Percentiles rank a stretch among this genome's conserved stretches.
Evolutionary conservation across 2,113 vertebrate genomes (phyloP).

Genomic region (Lates calcarifer): DNA sequence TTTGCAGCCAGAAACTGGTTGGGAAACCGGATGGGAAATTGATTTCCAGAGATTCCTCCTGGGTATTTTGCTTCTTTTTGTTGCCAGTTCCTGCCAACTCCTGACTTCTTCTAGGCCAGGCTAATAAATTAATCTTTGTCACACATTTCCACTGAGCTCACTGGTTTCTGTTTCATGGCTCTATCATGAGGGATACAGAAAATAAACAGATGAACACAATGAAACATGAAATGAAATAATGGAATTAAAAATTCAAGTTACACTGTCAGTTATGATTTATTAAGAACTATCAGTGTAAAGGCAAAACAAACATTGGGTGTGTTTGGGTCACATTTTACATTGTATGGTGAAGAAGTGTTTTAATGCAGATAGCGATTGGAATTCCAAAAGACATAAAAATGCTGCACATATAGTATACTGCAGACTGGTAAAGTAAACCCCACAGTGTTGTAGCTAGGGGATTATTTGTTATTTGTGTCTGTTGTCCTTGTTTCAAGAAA

Average conservation of each 20-base stretch:
- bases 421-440: neutral
- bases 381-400: neutral
- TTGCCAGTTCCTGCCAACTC: conserved; percentile 23
- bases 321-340: neutral
- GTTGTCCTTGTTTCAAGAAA: neutral
- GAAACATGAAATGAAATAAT: too few relatives aligned
- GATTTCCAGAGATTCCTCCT: conserved; percentile 37
- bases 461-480: conserved; percentile 1
- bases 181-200: neutral
- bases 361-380: neutral
- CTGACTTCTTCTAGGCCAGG: conserved; percentile 12
- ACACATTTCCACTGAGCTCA: conserved; percentile 12
- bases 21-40: conserved; percentile 19
- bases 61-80: conserved; percentile 3
- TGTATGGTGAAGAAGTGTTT: neutral
- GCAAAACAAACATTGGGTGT: neutral
- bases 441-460: neutral
- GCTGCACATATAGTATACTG: neutral
- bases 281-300: conserved; percentile 1
- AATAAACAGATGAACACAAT: neutral
- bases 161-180: conserved; percentile 11
- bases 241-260: neutral
- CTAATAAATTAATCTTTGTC: conserved; percentile 46
- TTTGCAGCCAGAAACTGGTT: conserved; percentile 19
- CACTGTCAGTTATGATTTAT: neutral